These are phyloP conservation scores for Syrrhaptes paradoxus DNA, from an alignment of 2,113 vertebrate species.

Conservation along the genomic window DNA sequence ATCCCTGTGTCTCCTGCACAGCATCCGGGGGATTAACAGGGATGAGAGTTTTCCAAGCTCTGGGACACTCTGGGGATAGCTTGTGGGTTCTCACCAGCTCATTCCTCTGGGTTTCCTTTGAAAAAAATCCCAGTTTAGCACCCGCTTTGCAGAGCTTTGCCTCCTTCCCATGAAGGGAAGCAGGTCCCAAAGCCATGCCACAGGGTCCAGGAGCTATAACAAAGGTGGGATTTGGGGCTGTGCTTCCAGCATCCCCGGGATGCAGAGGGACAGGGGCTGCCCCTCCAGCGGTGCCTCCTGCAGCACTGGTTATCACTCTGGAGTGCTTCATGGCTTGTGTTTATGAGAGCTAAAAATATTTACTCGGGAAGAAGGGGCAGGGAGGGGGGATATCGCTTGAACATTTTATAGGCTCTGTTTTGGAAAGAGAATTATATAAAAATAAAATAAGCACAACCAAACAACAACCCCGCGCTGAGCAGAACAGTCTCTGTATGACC, in stretches of 20 bases:
- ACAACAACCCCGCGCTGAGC: not conserved
- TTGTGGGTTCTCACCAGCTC: not conserved
- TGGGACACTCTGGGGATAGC: not conserved
- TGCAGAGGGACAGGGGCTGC: fast-evolving
- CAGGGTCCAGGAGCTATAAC: not conserved
- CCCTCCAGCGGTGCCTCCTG: not conserved
- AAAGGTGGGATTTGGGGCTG: not conserved
- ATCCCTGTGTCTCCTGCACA: not conserved
- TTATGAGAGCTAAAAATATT: conserved; percentile 46
- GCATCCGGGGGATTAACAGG: fast-evolving
- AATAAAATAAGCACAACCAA: not conserved
- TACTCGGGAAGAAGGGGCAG: not conserved
- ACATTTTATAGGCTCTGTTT: not conserved
- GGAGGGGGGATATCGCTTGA: not conserved
- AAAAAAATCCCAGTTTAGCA: not conserved
- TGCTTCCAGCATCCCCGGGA: not conserved
- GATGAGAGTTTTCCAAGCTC: not conserved
- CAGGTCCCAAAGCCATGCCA: not conserved
- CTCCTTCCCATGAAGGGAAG: not conserved
- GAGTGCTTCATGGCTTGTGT: conserved; percentile 25
- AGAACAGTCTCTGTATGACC: not conserved
- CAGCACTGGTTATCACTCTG: not conserved
- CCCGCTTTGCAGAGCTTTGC: not conserved
- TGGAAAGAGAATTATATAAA: conserved; percentile 6
- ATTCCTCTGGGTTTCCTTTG: not conserved